Base-by-base conservation (phyloP, 2,797 vertebrate species). In the Parambassis ranga region DNA sequence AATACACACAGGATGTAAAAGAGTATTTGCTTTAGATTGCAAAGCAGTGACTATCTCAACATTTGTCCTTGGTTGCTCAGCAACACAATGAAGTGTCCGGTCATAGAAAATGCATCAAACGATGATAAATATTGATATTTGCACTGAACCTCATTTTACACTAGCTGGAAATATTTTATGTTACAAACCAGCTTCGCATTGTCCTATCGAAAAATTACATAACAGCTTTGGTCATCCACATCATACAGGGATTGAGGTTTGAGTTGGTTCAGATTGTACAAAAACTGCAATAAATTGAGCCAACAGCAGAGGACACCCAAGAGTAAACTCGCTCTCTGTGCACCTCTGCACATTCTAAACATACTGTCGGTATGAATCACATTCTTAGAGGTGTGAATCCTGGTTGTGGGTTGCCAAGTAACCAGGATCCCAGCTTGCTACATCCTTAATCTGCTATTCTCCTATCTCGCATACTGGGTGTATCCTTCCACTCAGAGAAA, bases 61-160 rank as follows among this genome's bases (percentile, higher is more conserved):
- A 77, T 85, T 78, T 83, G 87, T 86, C 89, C 88, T 92, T 90
- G 87, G 94, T 95, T 95, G 93, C 93, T 90, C 82, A 90, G 94
- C 82, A 89, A 94, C 93, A 65, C 72, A 68, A 73, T 64, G 41
- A 66, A 59, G 39, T 33, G 41, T 58, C 55, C 16, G 51, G 23
- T 41, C 23, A 36, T 10, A 4, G 1, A 59, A 56, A 62, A 62
- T 7, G 33, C 39, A 48, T 48, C 5, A 39, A 56, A 46, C 14
- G 23, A 52, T 60, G n/a, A 39, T 39, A 26, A 7, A 46, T 55
- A 66, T 32, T 64, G 13, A 42, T 8, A 63, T 39, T 36, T 18
- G 47, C 3, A 10, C n/a, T 16, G 4, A 2, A 23, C 37, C 3
- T 24, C 1, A 13, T 32, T 9, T 24, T 57, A 30, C 35, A 59